Percentiles rank a stretch among this genome's conserved stretches.
Conservation (phyloP, 2,797 vertebrate species). For the Siniperca undulata region DNA sequence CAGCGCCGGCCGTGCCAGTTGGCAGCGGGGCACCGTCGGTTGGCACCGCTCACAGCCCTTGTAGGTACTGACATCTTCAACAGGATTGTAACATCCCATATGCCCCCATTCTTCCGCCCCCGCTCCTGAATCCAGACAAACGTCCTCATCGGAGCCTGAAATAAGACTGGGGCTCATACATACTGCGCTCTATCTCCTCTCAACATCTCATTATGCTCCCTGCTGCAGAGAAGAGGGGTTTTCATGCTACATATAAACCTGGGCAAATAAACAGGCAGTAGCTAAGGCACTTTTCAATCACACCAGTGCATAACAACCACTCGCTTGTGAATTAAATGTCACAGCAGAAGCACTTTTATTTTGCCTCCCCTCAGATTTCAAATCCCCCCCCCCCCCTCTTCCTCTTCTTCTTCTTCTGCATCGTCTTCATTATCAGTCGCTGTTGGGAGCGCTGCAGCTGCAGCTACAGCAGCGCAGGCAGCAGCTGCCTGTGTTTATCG, state of each 20-base stretch:
- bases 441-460: slow-evolving; percentile 41
- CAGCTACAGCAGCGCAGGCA: background rate
- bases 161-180: slow-evolving; percentile 64
- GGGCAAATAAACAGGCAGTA: slow-evolving; percentile 60
- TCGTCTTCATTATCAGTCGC: slow-evolving; percentile 57
- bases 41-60: slow-evolving; percentile 69
- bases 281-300: slow-evolving; percentile 64
- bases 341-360: slow-evolving; percentile 64
- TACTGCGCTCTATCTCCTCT: slow-evolving; percentile 56
- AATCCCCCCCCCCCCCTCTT: slow-evolving; percentile 29
- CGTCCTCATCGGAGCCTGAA: slow-evolving; percentile 75
- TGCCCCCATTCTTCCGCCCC: slow-evolving; percentile 50
- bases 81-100: slow-evolving; percentile 68
- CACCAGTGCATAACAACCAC: slow-evolving; percentile 48
- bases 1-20: slow-evolving; percentile 70
- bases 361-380: slow-evolving; percentile 43
- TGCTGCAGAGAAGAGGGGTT: slow-evolving; percentile 62
- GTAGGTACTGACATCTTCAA: slow-evolving; percentile 78
- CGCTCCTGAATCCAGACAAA: slow-evolving; percentile 57
- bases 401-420: slow-evolving; percentile 17
- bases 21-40: slow-evolving; percentile 66
- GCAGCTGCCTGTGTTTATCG: slow-evolving; percentile 10
- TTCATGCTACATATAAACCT: slow-evolving; percentile 41
- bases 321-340: slow-evolving; percentile 70
- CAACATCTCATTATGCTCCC: slow-evolving; percentile 74